Evolutionary conservation across 2,888 invertebrate genomes (phyloP).

Genomic region (Limnephilus rhombicus): DNA sequence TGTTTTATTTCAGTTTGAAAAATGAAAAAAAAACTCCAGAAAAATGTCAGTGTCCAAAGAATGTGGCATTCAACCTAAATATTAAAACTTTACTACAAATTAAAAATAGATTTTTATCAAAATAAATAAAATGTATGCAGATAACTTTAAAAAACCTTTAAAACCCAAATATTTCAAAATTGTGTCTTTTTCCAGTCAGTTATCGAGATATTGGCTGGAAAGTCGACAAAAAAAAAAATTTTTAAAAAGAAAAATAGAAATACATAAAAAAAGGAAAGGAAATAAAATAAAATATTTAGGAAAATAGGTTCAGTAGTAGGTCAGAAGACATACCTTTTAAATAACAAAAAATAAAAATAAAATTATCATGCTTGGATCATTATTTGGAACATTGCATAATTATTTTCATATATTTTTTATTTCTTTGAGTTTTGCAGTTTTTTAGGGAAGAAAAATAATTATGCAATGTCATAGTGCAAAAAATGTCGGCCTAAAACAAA

Average conservation of each 20-base stretch:
- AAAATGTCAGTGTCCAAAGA: neutral
- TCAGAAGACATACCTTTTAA: neutral
- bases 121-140: neutral
- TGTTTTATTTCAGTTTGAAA: neutral
- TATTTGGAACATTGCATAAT: neutral
- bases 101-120: neutral
- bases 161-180: neutral
- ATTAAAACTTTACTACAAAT: neutral
- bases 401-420: neutral
- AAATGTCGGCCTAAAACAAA: constrained; percentile 40
- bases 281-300: neutral
- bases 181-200: neutral
- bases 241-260: neutral
- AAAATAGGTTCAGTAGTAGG: neutral
- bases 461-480: neutral
- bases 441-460: neutral
- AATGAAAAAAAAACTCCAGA: neutral
- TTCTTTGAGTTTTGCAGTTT: neutral
- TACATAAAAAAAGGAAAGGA: neutral
- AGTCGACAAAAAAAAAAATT: neutral
- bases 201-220: neutral
- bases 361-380: neutral
- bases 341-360: neutral
- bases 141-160: neutral
- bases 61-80: neutral